These are phyloP conservation scores for Tokudaia tokunoshimensis DNA, from an alignment of 2,797 vertebrate species.

Conservation along the genomic window DNA sequence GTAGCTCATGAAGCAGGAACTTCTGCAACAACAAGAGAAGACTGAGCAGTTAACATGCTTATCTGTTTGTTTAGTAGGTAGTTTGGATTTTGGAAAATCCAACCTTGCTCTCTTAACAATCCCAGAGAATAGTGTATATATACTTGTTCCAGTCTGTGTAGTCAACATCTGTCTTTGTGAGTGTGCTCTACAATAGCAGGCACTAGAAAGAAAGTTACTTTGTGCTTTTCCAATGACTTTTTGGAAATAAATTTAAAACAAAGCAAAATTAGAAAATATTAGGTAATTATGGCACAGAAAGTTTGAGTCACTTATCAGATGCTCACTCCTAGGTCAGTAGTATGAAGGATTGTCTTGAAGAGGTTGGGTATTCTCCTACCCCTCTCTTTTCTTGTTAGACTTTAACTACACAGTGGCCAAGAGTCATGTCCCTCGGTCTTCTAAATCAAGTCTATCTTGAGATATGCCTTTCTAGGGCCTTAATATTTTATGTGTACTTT, in stretches of 20 bases:
- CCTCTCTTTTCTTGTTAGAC: neutral
- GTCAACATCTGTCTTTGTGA: conserved; percentile 2
- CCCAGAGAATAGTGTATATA: neutral
- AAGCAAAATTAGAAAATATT: conserved; percentile 33
- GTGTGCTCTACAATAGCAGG: neutral
- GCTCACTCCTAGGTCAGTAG: conserved; percentile 28
- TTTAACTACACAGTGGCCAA: conserved; percentile 32
- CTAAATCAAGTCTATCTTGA: neutral
- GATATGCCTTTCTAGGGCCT: neutral
- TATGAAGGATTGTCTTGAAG: neutral
- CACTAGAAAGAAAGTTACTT: conserved; percentile 15
- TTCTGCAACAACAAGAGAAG: neutral
- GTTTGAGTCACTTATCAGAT: conserved; percentile 10
- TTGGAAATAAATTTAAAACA: conserved; percentile 58
- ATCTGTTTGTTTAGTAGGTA: conserved; percentile 36
- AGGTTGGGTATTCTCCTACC: neutral
- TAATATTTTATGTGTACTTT: conserved; percentile 15
- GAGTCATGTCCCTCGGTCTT: neutral
- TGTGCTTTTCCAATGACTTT: conserved; percentile 23
- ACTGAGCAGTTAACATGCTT: neutral
- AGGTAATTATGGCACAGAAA: conserved; percentile 61
- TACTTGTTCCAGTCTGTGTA: neutral
- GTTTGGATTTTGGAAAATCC: conserved; percentile 54
- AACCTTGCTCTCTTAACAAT: neutral
- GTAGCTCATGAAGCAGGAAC: neutral